A percentile compares a stretch with the other conserved stretches of the same genome.
Conservation (phyloP, 2,113 vertebrate genomes). For the Rhinoderma darwinii region DNA sequence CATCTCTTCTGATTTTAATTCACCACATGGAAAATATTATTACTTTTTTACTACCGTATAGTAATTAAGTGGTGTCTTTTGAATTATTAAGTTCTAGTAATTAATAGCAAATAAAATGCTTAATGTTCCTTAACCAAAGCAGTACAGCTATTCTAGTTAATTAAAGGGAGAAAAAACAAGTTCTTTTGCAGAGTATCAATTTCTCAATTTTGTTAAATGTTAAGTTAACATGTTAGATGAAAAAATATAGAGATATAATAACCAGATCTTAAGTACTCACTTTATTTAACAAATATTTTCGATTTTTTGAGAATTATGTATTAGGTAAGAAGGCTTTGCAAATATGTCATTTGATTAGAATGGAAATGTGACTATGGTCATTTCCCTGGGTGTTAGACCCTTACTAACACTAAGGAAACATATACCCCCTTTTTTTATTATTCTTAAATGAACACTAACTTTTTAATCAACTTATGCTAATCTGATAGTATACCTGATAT, state of each 20-base stretch:
- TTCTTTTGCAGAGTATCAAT: not conserved
- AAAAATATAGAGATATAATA: not conserved
- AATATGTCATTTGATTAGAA: not conserved
- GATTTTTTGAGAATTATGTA: not conserved
- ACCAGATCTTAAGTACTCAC: not conserved
- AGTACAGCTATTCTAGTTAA: conserved; percentile 21
- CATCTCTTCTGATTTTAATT: conserved; percentile 19
- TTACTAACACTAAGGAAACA: too few relatives aligned
- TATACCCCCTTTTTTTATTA: too few relatives aligned
- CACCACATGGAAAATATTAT: conserved; percentile 36
- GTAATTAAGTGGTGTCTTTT: conserved; percentile 33
- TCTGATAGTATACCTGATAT: too few relatives aligned
- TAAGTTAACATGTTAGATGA: conserved; percentile 16
- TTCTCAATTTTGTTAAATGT: conserved; percentile 3
- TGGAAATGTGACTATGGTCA: not conserved
- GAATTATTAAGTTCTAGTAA: conserved; percentile 38
- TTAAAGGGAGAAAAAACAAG: conserved; percentile 12
- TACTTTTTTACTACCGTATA: conserved; percentile 9
- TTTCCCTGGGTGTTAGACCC: not conserved
- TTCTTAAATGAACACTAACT: too few relatives aligned
- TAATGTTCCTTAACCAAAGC: conserved; percentile 45
- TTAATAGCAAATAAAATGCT: conserved; percentile 53
- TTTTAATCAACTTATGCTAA: too few relatives aligned
- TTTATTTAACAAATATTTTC: not conserved
- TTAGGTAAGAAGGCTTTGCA: not conserved